A percentile compares a stretch with the other conserved stretches of the same genome.
Evolutionary conservation across 2,797 vertebrate genomes (phyloP).

Genomic region (Peromyscus nudipes): DNA sequence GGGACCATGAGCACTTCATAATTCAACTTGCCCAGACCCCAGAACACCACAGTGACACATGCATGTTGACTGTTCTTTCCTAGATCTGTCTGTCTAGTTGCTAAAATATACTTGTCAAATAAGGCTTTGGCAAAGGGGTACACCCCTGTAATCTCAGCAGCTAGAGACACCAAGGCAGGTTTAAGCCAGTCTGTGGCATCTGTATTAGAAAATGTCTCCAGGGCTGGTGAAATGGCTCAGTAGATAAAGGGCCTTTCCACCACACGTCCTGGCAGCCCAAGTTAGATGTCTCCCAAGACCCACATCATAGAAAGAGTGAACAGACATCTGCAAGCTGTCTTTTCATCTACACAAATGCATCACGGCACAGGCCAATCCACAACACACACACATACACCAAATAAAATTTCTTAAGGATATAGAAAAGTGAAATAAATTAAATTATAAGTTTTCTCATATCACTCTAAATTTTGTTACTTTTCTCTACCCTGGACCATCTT

Average conservation of each 20-base stretch:
- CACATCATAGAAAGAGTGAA: neutral
- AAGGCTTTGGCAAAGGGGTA: neutral
- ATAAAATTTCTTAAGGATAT: neutral
- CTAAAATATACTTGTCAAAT: neutral
- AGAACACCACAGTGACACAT: rapidly evolving
- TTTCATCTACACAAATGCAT: neutral
- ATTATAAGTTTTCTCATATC: rapidly evolving
- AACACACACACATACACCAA: neutral
- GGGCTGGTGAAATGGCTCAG: neutral
- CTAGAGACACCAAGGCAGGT: neutral
- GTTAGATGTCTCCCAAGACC: neutral
- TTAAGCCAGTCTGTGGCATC: neutral
- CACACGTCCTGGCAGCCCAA: neutral
- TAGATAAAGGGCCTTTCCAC: neutral
- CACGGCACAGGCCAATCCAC: neutral
- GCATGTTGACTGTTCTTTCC: neutral
- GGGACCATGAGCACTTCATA: rapidly evolving
- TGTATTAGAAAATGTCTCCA: neutral
- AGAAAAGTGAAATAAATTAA: neutral
- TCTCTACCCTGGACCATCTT: rapidly evolving
- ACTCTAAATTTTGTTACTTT: neutral
- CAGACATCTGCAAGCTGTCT: neutral
- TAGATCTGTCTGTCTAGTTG: rapidly evolving
- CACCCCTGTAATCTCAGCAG: neutral
- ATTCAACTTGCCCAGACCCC: neutral